Percentiles rank a stretch among this genome's conserved stretches.
phyloP scores from a whole-genome alignment of 2,113 vertebrate genomes.

The Platysteira castanea region DNA sequence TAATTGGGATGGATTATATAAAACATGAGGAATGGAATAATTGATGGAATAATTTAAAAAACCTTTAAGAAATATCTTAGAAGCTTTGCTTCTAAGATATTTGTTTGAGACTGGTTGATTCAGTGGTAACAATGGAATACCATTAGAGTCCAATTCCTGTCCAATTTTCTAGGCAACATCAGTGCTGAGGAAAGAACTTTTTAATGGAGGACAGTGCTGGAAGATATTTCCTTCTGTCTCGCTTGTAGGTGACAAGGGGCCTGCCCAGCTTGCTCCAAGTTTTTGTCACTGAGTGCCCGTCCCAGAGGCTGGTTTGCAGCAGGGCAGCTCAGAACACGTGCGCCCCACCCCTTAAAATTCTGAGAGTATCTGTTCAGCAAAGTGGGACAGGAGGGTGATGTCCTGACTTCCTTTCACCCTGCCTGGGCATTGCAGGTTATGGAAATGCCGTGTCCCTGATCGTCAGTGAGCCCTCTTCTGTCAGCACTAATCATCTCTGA shows the following conservation, averaged over 20 bases:
- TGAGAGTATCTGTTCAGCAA: not conserved
- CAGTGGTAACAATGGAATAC: not conserved
- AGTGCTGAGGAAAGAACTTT: not conserved
- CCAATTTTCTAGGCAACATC: not conserved
- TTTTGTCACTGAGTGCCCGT: not conserved
- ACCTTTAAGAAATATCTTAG: too few species aligned
- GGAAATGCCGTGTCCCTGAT: not conserved
- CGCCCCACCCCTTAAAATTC: not conserved
- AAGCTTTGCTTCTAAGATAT: not conserved
- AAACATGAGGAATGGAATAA: conserved; percentile 3
- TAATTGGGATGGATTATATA: not conserved
- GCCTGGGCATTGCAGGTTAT: not conserved
- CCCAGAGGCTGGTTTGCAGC: not conserved
- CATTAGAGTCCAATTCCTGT: not conserved
- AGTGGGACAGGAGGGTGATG: not conserved
- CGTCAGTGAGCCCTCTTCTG: not conserved
- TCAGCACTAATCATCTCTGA: not conserved
- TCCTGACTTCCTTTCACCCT: not conserved
- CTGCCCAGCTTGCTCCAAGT: not conserved
- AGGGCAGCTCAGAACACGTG: not conserved
- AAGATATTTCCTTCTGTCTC: not conserved
- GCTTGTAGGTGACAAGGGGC: not conserved
- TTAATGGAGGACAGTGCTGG: not conserved
- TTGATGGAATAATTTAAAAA: not conserved
- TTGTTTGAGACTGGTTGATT: not conserved